Evolutionary conservation across 2,888 invertebrate genomes (phyloP).

Genomic region (Marronus borbonicus): DNA sequence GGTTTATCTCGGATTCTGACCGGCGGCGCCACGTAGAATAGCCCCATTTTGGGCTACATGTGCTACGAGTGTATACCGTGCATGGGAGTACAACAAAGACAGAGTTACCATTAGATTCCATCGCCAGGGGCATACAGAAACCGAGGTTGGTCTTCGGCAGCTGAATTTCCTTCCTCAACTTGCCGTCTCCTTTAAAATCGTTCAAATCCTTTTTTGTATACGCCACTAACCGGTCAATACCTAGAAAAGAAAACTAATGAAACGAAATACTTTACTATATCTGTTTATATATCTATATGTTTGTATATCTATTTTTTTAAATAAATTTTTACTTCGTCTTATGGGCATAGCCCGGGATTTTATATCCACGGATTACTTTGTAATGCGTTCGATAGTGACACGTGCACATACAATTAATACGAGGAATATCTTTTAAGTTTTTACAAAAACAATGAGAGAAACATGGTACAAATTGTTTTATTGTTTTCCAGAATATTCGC

Average conservation of each 20-base stretch:
- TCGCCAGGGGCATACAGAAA: conserved; percentile 84
- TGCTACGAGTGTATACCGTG: conserved; percentile 51
- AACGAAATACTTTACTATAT: too few species aligned
- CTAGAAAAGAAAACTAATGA: conserved; percentile 67
- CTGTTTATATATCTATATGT: too few species aligned
- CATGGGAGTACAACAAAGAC: conserved; percentile 41
- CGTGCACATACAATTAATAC: too few species aligned
- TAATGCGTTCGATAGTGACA: too few species aligned
- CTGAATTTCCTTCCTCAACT: conserved; percentile 81
- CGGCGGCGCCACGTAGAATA: conserved; percentile 59
- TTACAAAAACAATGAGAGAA: too few species aligned
- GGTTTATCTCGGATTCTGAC: conserved; percentile 61
- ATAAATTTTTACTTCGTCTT: too few species aligned
- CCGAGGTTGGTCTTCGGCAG: conserved; percentile 84
- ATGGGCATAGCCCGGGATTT: too few species aligned
- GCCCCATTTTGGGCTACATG: conserved; percentile 60
- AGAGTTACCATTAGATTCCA: conserved; percentile 85
- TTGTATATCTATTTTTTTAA: too few species aligned
- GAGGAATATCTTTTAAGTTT: too few species aligned
- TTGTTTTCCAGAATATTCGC: too few species aligned
- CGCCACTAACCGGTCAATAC: conserved; percentile 82
- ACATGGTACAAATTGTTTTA: too few species aligned
- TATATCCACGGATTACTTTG: too few species aligned
- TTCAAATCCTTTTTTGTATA: conserved; percentile 87
- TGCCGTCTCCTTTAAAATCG: conserved; percentile 79